Conservation (phyloP, 2,797 vertebrate genomes). For the Hypotaenidia okinawae region DNA sequence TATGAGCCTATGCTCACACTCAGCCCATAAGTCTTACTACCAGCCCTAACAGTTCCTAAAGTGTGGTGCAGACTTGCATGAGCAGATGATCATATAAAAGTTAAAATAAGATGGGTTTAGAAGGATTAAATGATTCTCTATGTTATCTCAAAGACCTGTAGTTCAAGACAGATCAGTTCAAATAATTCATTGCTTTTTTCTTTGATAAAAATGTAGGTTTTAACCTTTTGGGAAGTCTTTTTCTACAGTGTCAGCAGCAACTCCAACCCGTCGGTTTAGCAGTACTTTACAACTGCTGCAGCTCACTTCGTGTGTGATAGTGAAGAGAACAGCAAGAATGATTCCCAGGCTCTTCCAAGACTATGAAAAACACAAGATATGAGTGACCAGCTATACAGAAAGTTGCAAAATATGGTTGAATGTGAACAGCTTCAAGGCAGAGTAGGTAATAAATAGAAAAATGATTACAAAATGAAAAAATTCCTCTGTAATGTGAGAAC, state of each 20-base stretch:
- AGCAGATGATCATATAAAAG: conserved; percentile 71
- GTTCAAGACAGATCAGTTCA: conserved; percentile 75
- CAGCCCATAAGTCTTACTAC: conserved; percentile 34
- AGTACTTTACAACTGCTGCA: conserved; percentile 69
- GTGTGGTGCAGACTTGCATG: conserved; percentile 56
- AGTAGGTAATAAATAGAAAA: conserved; percentile 58
- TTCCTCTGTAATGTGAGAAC: conserved; percentile 21
- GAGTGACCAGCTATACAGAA: conserved; percentile 39
- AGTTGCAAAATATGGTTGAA: conserved; percentile 18
- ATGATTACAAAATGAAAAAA: conserved; percentile 44
- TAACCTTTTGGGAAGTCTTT: conserved; percentile 75
- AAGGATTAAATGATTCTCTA: conserved; percentile 70
- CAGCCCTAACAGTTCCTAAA: conserved; percentile 44
- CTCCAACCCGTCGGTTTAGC: conserved; percentile 74
- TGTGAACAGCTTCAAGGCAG: conserved; percentile 29
- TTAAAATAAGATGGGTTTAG: conserved; percentile 72
- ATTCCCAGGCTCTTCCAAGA: conserved; percentile 20
- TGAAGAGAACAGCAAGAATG: conserved; percentile 53
- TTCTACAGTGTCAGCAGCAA: conserved; percentile 72
- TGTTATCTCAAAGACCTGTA: conserved; percentile 68
- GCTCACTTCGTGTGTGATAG: conserved; percentile 53
- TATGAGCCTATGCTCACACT: conserved; percentile 28
- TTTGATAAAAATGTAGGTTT: conserved; percentile 75
- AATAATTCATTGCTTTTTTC: conserved; percentile 73
- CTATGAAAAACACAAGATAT: conserved; percentile 34